Percentiles rank a stretch among this genome's conserved stretches.
These are phyloP conservation scores for Vollenhovia emeryi DNA, from an alignment of 1,140 invertebrate species.

Conservation along the genomic window DNA sequence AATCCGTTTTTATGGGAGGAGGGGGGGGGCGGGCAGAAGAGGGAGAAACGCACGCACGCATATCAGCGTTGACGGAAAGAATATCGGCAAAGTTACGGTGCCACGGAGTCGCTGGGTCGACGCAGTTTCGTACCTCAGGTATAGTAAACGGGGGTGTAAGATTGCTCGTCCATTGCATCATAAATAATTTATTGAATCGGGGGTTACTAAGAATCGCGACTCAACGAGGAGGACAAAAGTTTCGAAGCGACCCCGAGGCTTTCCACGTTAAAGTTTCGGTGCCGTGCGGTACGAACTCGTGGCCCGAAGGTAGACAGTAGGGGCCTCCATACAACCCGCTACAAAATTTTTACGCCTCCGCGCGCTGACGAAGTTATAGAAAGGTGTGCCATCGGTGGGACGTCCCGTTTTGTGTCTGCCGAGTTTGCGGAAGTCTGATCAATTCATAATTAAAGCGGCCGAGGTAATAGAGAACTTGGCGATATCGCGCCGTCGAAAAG, in stretches of 20 bases:
- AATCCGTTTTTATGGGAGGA: not conserved
- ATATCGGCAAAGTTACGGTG: slow-evolving; percentile 35
- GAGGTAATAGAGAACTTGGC: slow-evolving; percentile 60
- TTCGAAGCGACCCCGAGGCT: slow-evolving; percentile 63
- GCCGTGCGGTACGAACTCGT: slow-evolving; percentile 46
- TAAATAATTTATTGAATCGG: slow-evolving; percentile 79
- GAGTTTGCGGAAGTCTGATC: slow-evolving; percentile 76
- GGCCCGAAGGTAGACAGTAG: slow-evolving; percentile 53
- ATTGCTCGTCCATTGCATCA: slow-evolving; percentile 62
- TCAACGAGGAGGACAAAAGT: slow-evolving; percentile 65
- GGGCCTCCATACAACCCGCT: slow-evolving; percentile 49
- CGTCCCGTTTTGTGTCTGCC: slow-evolving; percentile 60
- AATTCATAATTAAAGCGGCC: slow-evolving; percentile 77
- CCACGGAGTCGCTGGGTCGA: not conserved
- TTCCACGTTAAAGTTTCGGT: slow-evolving; percentile 64
- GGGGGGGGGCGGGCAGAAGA: too few relatives aligned
- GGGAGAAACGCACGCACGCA: not conserved
- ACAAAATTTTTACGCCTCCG: slow-evolving; percentile 71
- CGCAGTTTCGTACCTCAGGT: slow-evolving; percentile 34
- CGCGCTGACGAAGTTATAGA: slow-evolving; percentile 41
- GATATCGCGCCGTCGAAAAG: slow-evolving; percentile 47
- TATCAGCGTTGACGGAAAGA: not conserved
- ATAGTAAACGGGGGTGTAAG: slow-evolving; percentile 46
- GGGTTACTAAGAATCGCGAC: slow-evolving; percentile 63
- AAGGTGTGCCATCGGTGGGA: slow-evolving; percentile 40